Evolutionary conservation across 2,797 vertebrate genomes (phyloP).

Genomic region (Arnoldichthys spilopterus): DNA sequence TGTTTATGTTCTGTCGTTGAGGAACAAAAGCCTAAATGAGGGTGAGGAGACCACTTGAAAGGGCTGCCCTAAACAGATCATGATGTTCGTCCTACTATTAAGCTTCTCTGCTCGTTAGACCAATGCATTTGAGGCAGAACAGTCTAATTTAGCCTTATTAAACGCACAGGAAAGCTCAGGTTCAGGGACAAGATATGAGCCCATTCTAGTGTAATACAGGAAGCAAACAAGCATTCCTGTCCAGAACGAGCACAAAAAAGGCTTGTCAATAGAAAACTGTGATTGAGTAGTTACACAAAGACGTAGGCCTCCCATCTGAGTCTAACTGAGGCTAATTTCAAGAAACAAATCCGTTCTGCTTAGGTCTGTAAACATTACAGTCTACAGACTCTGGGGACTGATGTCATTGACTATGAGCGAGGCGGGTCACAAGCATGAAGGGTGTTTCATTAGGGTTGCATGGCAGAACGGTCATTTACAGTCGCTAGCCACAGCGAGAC

Average conservation of each 20-base stretch:
- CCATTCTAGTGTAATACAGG: conserved; percentile 38
- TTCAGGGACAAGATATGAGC: conserved; percentile 59
- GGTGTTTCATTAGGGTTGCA: conserved; percentile 47
- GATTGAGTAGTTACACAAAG: not conserved
- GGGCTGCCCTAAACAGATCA: conserved; percentile 64
- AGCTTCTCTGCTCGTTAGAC: conserved; percentile 63
- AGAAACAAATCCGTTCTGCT: conserved; percentile 34
- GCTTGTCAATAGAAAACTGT: not conserved
- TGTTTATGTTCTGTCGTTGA: conserved; percentile 60
- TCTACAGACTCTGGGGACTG: conserved; percentile 42
- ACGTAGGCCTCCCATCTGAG: not conserved
- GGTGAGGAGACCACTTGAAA: conserved; percentile 64
- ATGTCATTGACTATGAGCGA: conserved; percentile 42
- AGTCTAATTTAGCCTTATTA: conserved; percentile 63
- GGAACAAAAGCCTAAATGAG: conserved; percentile 65
- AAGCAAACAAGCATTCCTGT: conserved; percentile 31
- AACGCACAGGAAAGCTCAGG: conserved; percentile 48
- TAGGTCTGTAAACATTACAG: conserved; percentile 16
- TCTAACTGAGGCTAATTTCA: not conserved
- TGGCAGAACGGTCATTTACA: conserved; percentile 35
- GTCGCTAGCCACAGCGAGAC: conserved; percentile 18
- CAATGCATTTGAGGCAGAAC: conserved; percentile 59
- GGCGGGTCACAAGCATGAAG: conserved; percentile 20
- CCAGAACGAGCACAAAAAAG: not conserved
- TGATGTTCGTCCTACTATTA: conserved; percentile 63